These are phyloP conservation scores for Rhynchomys soricoides DNA, from an alignment of 2,113 vertebrate genomes.

Conservation along the genomic window DNA sequence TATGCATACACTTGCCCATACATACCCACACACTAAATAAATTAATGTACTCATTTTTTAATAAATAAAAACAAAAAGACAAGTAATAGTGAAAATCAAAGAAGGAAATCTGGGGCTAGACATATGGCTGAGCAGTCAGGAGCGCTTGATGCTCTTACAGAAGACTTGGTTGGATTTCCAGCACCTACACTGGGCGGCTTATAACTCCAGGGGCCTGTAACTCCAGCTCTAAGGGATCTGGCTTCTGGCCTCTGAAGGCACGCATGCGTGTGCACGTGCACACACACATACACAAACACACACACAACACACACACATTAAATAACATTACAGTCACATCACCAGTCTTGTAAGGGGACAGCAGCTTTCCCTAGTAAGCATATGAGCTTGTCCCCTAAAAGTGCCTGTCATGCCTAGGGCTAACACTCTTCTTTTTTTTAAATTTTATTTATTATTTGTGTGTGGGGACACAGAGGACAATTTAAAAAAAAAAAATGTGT, in stretches of 20 bases:
- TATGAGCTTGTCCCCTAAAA: background rate
- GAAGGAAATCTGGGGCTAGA: background rate
- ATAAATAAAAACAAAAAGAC: background rate
- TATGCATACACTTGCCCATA: too few species aligned
- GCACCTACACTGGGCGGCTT: background rate
- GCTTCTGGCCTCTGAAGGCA: background rate
- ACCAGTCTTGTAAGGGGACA: background rate
- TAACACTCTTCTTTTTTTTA: background rate
- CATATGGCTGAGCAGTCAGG: background rate
- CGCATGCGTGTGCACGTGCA: too few species aligned
- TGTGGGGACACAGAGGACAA: too few species aligned
- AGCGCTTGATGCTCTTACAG: background rate
- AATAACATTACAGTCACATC: background rate
- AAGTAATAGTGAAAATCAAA: background rate
- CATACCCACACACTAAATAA: too few species aligned
- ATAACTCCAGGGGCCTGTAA: background rate
- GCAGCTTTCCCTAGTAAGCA: background rate
- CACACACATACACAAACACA: background rate
- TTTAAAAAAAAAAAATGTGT: too few species aligned
- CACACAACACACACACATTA: background rate
- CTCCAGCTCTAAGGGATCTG: background rate
- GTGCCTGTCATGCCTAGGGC: background rate
- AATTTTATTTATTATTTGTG: too few species aligned
- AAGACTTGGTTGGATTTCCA: background rate
- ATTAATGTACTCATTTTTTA: too few species aligned